Base-by-base conservation (phyloP, 2,797 vertebrate genomes). In the Zalophus californianus region DNA sequence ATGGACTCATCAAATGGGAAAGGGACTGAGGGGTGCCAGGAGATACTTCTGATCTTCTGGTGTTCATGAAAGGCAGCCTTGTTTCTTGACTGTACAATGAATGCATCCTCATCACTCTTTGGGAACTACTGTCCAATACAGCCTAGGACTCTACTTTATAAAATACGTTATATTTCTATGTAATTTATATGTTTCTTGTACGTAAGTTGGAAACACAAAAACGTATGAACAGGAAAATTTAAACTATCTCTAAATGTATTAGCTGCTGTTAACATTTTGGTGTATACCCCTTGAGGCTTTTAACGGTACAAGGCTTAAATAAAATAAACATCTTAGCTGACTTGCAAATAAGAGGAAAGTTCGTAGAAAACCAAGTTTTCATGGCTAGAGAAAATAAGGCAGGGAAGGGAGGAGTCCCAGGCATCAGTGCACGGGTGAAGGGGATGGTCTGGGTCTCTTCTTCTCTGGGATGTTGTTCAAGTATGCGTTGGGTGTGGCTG, bases 221-320 rank as follows among this genome's bases (percentile, higher is more conserved):
- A 84, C 14, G 5, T 88, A 66, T 89, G 23, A 86, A 84, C 7
- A 54, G 21, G 14, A 64, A 86, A 96, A 78, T 86, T 35, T 58
- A 82, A 95, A 82, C 88, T 50, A 82, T 27, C 41, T 87, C 35
- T 75, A 89, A 56, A 70, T 86, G 62, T 94, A 82, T 86, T 77
- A 82, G 73, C 72, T 58, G 66, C 38, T 94, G 2, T 92, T 92
- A 90, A 86, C n/a, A 95, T 96, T 92, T 64, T 80, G 35, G 68
- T 73, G 12, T 58, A 73, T 15, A 86, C 38, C 4, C n/a, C n/a
- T 58, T 64, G 64, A 85, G 29, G 66, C 13, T 52, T 92, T 84
- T 66, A 92, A 86, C 3, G 25, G 58, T 10, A n/a, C 5, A 91
- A 95, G 13, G 56, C 14, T 90, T 95, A 66, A 90, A 73, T 48